phyloP scores from a whole-genome alignment of 1,140 invertebrate genomes.

The Drepana arcuata region DNA sequence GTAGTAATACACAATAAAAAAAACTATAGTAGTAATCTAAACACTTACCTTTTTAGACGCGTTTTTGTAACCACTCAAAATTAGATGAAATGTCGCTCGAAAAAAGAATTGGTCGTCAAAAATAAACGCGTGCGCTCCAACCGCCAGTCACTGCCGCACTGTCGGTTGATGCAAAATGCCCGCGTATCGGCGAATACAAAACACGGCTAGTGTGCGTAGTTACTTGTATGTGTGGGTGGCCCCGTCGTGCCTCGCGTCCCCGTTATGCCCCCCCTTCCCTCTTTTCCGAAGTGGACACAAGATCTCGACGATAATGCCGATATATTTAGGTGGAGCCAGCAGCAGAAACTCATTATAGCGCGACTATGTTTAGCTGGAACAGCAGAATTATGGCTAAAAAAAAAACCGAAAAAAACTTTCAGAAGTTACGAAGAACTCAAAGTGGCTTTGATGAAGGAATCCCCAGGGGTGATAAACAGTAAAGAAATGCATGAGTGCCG shows the following conservation, averaged over 20 bases:
- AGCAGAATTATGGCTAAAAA: background rate
- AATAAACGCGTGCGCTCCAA: background rate
- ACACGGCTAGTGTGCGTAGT: background rate
- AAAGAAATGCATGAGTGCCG: slow-evolving; percentile 4
- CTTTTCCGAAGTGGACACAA: background rate
- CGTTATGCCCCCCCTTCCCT: slow-evolving; percentile 13
- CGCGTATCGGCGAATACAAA: background rate
- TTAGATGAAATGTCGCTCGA: background rate
- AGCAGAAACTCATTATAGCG: background rate
- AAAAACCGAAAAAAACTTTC: background rate
- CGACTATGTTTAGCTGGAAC: background rate
- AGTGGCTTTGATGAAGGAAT: background rate
- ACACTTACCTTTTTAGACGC: no score
- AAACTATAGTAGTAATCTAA: background rate
- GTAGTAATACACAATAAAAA: background rate
- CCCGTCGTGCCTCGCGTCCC: slow-evolving; percentile 10
- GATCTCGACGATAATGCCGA: slow-evolving; percentile 2
- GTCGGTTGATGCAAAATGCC: background rate
- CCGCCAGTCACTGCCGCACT: background rate
- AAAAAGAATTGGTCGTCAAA: background rate
- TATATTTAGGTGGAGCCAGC: background rate
- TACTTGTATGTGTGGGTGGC: background rate
- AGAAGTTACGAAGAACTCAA: background rate
- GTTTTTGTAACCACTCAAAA: background rate
- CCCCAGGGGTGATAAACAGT: background rate